Percentiles rank a stretch among this genome's conserved stretches.
These are phyloP conservation scores for Bombylius discolor DNA, from an alignment of 2,888 invertebrate genomes.

Conservation along the genomic window DNA sequence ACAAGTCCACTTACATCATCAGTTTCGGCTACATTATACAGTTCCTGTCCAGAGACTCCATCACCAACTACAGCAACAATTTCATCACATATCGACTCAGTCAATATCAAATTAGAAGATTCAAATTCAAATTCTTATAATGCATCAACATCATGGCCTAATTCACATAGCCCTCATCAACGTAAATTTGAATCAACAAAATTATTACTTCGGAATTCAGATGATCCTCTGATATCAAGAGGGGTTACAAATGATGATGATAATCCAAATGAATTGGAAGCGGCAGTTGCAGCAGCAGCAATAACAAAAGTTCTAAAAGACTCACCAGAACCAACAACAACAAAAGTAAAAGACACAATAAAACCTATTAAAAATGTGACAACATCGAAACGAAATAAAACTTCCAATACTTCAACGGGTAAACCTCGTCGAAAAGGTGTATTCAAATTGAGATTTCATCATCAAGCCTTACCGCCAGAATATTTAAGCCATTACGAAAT, in stretches of 20 bases:
- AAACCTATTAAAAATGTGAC: conserved; percentile 15
- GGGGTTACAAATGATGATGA: conserved; percentile 24
- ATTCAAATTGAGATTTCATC: conserved; percentile 67
- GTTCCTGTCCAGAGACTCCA: conserved; percentile 1
- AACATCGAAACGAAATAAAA: conserved; percentile 16
- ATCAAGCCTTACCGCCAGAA: conserved; percentile 65
- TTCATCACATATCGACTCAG: conserved; percentile 2
- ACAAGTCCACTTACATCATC: background rate
- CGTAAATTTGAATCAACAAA: conserved; percentile 18
- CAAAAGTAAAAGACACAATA: background rate
- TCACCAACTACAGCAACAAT: background rate
- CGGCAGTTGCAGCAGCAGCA: conserved; percentile 17
- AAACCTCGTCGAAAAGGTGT: conserved; percentile 33
- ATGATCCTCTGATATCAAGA: conserved; percentile 35
- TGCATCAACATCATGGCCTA: conserved; percentile 8
- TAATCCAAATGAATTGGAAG: conserved; percentile 26
- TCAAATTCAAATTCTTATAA: conserved; percentile 7
- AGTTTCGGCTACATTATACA: background rate
- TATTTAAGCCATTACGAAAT: conserved; percentile 70
- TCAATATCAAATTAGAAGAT: conserved; percentile 12
- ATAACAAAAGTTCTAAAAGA: conserved; percentile 12
- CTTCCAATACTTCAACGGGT: background rate
- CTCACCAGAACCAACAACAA: background rate
- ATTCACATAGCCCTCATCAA: conserved; percentile 10
- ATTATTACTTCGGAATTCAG: conserved; percentile 31